Conservation (phyloP, 1,140 invertebrate species). For the Oryctes rhinoceros region DNA sequence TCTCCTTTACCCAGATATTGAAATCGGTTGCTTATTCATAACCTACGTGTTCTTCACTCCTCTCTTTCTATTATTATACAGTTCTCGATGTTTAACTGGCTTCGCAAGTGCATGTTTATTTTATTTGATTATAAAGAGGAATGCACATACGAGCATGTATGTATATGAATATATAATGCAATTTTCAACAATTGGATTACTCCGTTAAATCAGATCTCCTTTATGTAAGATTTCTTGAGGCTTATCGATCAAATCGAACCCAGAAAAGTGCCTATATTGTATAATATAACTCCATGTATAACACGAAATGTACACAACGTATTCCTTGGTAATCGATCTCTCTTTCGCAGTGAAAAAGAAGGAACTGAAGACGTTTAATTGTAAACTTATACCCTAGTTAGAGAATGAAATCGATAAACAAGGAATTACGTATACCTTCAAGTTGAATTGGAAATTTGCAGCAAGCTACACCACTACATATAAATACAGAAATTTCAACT, state of each 20-base stretch:
- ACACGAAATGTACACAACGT: slow-evolving; percentile 34
- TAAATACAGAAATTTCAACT: too few species aligned
- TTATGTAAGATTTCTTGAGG: slow-evolving; percentile 35
- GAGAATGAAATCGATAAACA: too few species aligned
- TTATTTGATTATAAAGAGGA: slow-evolving; percentile 25
- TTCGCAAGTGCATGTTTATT: neutral
- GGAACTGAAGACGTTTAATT: too few species aligned
- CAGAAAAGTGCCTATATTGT: slow-evolving; percentile 19
- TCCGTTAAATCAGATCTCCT: slow-evolving; percentile 19
- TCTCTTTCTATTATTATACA: slow-evolving; percentile 8
- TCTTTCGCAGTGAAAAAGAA: too few species aligned
- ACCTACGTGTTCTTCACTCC: neutral
- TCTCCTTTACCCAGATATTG: slow-evolving; percentile 18
- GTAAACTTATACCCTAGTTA: too few species aligned
- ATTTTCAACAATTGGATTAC: slow-evolving; percentile 34
- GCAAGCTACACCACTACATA: too few species aligned
- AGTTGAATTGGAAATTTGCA: too few species aligned
- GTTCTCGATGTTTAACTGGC: slow-evolving; percentile 11
- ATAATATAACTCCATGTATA: slow-evolving; percentile 10
- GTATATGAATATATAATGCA: slow-evolving; percentile 29
- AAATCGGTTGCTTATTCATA: neutral
- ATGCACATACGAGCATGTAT: slow-evolving; percentile 9
- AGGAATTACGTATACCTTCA: too few species aligned
- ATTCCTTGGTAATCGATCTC: slow-evolving; percentile 18
- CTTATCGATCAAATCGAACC: slow-evolving; percentile 26